Evolutionary conservation across 2,888 invertebrate species (phyloP).

Genomic region (Pammene fasciana): DNA sequence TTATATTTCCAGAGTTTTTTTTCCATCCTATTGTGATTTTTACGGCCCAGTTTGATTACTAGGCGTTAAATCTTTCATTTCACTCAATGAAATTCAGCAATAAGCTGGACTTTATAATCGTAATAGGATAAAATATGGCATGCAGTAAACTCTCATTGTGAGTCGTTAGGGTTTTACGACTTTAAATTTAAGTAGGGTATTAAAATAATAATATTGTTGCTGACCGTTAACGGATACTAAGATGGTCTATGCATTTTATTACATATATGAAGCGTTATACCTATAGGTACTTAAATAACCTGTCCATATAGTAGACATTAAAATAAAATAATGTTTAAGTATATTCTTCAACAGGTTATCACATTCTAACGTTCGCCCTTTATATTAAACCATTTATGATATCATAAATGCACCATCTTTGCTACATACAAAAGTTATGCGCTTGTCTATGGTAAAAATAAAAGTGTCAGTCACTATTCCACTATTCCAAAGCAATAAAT

Average conservation of each 20-base stretch:
- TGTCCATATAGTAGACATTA: too few relatives aligned
- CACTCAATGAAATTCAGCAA: slow-evolving; percentile 48
- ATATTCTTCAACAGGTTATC: too few relatives aligned
- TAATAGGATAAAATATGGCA: slow-evolving; percentile 70
- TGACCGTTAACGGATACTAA: slow-evolving; percentile 65
- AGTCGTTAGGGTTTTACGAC: slow-evolving; percentile 67
- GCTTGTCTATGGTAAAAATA: slow-evolving; percentile 12
- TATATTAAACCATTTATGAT: background rate
- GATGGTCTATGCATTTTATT: slow-evolving; percentile 44
- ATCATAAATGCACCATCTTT: too few relatives aligned
- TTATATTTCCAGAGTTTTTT: slow-evolving; percentile 21
- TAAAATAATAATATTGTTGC: slow-evolving; percentile 65
- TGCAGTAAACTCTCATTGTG: slow-evolving; percentile 65
- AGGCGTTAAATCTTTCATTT: slow-evolving; percentile 39
- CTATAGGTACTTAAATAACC: too few relatives aligned
- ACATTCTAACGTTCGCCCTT: too few relatives aligned
- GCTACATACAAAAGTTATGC: background rate
- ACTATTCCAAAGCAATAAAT: slow-evolving; percentile 34
- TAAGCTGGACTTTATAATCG: slow-evolving; percentile 54
- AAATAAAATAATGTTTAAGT: too few relatives aligned
- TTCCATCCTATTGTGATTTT: slow-evolving; percentile 25
- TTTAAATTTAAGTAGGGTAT: slow-evolving; percentile 61
- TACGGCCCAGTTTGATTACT: slow-evolving; percentile 33
- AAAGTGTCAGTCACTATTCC: slow-evolving; percentile 19
- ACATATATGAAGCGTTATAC: background rate